A percentile compares a stretch with the other conserved stretches of the same genome.
These are phyloP conservation scores for Mantis religiosa DNA, from an alignment of 2,888 invertebrate species.

Conservation along the genomic window DNA sequence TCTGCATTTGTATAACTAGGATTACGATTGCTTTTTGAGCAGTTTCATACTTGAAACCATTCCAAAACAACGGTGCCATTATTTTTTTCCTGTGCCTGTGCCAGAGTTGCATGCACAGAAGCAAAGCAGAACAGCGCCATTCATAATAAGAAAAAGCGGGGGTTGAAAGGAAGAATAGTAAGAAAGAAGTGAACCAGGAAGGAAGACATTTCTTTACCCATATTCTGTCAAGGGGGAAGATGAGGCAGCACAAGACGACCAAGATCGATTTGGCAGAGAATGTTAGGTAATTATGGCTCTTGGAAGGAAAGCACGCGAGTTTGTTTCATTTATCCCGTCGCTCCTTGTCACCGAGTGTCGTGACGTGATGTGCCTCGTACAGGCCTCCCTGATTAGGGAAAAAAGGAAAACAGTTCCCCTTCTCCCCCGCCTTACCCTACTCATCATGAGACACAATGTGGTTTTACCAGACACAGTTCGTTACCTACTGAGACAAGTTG, in stretches of 20 bases:
- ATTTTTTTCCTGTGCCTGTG: too few species aligned
- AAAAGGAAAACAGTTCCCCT: background rate
- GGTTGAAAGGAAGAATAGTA: too few species aligned
- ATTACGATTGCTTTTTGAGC: too few species aligned
- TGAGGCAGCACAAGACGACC: background rate
- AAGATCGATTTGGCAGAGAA: background rate
- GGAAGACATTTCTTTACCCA: too few species aligned
- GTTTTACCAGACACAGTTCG: background rate
- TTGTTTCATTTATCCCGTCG: background rate
- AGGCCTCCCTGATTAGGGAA: background rate
- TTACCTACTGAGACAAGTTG: background rate
- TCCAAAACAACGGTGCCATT: too few species aligned
- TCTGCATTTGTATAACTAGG: too few species aligned
- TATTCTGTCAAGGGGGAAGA: background rate
- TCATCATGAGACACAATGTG: background rate
- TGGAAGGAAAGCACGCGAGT: background rate
- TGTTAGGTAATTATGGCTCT: background rate
- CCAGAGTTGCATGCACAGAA: too few species aligned
- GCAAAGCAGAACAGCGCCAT: too few species aligned
- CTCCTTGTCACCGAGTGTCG: background rate
- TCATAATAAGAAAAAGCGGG: too few species aligned
- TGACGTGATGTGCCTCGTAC: background rate
- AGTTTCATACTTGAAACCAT: too few species aligned
- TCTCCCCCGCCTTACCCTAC: background rate
- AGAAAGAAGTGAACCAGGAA: too few species aligned